A percentile compares a stretch with the other conserved stretches of the same genome.
phyloP scores from a whole-genome alignment of 2,113 vertebrate genomes.

The Bujurquina vittata region DNA sequence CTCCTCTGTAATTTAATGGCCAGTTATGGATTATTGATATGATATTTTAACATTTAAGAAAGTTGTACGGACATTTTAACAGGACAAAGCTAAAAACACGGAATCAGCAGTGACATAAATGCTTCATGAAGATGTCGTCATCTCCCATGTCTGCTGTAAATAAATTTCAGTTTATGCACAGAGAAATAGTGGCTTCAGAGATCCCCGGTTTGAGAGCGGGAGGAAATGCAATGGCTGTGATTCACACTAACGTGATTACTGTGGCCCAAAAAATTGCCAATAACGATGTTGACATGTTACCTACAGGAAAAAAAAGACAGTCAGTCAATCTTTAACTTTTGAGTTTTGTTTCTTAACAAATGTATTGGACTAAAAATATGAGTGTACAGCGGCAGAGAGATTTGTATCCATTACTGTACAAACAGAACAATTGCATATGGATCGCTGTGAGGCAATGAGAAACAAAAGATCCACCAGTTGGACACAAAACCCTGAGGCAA shows the following conservation, averaged over 20 bases:
- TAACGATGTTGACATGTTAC: not conserved
- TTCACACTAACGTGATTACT: too few species aligned
- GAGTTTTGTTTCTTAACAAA: not conserved
- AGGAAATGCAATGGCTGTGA: too few species aligned
- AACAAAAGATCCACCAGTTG: not conserved
- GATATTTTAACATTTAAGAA: not conserved
- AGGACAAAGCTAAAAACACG: not conserved
- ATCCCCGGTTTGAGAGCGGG: too few species aligned
- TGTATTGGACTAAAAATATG: not conserved
- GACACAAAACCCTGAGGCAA: not conserved
- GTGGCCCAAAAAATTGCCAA: too few species aligned
- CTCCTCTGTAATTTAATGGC: not conserved
- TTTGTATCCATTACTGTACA: not conserved
- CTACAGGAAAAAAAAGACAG: not conserved
- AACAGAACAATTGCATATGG: not conserved
- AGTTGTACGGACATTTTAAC: not conserved
- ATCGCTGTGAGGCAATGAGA: not conserved
- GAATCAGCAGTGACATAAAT: not conserved
- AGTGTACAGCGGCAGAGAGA: accelerated
- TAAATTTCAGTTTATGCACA: not conserved
- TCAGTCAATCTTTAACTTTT: not conserved
- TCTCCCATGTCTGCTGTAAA: not conserved
- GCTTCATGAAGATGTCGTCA: not conserved
- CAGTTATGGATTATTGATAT: not conserved
- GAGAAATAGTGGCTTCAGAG: too few species aligned